These are phyloP conservation scores for Isurus oxyrinchus DNA, from an alignment of 2,113 vertebrate genomes.

Conservation along the genomic window DNA sequence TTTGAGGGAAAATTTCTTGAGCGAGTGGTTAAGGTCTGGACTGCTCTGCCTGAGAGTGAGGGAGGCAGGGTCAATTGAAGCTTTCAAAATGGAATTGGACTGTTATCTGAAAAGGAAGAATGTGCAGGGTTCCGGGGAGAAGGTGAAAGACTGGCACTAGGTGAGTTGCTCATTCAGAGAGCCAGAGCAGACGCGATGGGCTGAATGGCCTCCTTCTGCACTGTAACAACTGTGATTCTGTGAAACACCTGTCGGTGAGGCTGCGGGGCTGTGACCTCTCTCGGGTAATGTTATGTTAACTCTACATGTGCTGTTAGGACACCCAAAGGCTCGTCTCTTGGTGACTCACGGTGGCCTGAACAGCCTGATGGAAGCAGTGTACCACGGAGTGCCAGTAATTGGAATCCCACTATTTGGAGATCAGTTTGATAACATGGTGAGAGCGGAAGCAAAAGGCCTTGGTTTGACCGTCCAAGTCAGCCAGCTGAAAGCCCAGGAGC, in stretches of 20 bases:
- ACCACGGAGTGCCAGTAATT: conserved; percentile 59
- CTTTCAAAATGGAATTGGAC: no score
- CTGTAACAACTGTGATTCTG: not conserved
- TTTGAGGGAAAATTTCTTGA: no score
- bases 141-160: no score
- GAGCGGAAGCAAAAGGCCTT: conserved; percentile 51
- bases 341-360: conserved; percentile 63
- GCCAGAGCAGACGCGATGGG: no score
- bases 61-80: no score
- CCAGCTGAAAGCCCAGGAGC: conserved; percentile 48
- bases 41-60: no score
- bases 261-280: not conserved
- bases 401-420: conserved; percentile 61
- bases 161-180: not conserved
- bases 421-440: conserved; percentile 58
- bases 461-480: conserved; percentile 50
- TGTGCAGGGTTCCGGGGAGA: no score
- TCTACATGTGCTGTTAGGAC: conserved; percentile 45
- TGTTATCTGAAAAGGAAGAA: no score
- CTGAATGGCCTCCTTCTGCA: no score
- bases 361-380: conserved; percentile 60
- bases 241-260: not conserved
- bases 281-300: not conserved
- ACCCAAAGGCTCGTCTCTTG: conserved; percentile 53
- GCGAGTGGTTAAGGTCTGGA: no score